These are phyloP conservation scores for Lasioglossum oenotherae DNA, from an alignment of 2,888 invertebrate species.

Conservation along the genomic window DNA sequence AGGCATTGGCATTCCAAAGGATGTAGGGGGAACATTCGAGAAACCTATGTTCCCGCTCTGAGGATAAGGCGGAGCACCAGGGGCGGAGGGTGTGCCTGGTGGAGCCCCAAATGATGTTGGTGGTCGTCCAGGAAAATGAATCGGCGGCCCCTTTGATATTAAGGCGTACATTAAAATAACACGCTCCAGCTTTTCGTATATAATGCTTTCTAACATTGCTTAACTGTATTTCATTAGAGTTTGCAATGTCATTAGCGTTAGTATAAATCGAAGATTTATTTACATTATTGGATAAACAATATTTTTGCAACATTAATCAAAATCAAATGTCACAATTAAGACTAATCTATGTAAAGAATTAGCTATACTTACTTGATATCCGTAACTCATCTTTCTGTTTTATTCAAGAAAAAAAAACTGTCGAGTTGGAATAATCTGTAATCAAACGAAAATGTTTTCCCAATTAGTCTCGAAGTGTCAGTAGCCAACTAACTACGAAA, in stretches of 20 bases:
- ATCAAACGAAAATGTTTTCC: constrained; percentile 7
- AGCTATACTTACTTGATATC: constrained; percentile 78
- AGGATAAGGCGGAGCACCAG: constrained; percentile 68
- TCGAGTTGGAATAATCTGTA: constrained; percentile 3
- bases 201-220: not conserved
- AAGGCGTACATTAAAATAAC: constrained; percentile 42
- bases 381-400: constrained; percentile 80
- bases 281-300: not conserved
- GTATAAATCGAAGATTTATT: not conserved
- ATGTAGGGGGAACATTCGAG: constrained; percentile 67
- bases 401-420: not conserved
- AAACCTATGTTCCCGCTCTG: constrained; percentile 1
- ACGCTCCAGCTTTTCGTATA: not conserved
- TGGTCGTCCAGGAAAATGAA: constrained; percentile 77
- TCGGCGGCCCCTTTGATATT: constrained; percentile 79
- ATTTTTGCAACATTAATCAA: not conserved
- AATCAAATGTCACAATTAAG: not conserved
- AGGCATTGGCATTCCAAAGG: constrained; percentile 81
- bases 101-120: constrained; percentile 81
- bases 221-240: not conserved
- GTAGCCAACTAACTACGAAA: not conserved
- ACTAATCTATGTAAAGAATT: not conserved
- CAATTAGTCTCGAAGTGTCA: not conserved
- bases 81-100: constrained; percentile 81
- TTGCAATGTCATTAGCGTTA: not conserved